Evolutionary conservation across 2,888 invertebrate species (phyloP).

Genomic region (Pantelozetes paolii): DNA sequence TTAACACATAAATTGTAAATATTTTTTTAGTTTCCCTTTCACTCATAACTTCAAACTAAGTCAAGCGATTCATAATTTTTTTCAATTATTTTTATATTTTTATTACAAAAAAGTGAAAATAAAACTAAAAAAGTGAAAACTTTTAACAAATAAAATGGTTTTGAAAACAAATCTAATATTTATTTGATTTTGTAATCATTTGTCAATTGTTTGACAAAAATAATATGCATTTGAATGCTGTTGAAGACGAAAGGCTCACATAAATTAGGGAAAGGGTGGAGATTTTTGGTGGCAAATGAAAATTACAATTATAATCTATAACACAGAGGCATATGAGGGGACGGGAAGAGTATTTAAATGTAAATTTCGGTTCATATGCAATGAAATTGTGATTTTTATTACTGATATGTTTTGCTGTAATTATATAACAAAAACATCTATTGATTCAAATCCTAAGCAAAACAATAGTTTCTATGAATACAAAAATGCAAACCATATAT

Average conservation of each 20-base stretch:
- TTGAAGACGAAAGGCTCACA: not conserved
- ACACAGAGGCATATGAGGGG: no score
- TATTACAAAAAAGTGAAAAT: not conserved
- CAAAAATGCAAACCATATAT: conserved; percentile 29
- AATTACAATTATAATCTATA: not conserved
- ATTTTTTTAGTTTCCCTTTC: not conserved
- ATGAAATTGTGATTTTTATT: not conserved
- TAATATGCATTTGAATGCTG: no score
- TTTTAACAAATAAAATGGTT: not conserved
- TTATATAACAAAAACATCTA: conserved; percentile 36
- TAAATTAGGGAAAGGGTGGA: conserved; percentile 20
- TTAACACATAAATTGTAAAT: not conserved
- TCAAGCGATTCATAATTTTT: not conserved
- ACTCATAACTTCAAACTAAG: conserved; percentile 7
- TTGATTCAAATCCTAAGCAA: conserved; percentile 17
- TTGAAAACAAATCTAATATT: not conserved
- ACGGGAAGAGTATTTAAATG: not conserved
- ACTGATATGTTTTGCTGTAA: conserved; percentile 27
- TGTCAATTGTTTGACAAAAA: no score
- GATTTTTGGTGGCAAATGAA: not conserved
- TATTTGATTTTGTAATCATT: no score
- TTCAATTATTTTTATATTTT: conserved; percentile 1
- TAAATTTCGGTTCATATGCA: conserved; percentile 14
- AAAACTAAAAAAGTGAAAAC: not conserved
- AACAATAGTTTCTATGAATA: conserved; percentile 30